A percentile compares a stretch with the other conserved stretches of the same genome.
phyloP scores from a whole-genome alignment of 1,140 invertebrate species.

The Diploscapter pachys region DNA sequence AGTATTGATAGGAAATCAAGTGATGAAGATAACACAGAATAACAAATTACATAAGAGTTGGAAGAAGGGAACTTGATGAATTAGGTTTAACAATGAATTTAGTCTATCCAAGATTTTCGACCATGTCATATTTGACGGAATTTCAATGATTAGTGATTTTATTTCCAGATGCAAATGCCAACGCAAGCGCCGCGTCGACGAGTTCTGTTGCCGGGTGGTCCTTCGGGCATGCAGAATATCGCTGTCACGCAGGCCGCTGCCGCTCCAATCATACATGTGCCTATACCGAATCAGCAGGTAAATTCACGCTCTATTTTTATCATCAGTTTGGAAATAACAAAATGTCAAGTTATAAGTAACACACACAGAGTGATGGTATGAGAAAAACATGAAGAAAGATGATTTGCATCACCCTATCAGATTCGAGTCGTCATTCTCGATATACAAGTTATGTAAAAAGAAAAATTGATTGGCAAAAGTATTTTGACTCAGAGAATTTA shows the following conservation, averaged over 20 bases:
- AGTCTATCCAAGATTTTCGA: too few relatives aligned
- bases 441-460: neutral
- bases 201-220: conserved; percentile 26
- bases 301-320: too few relatives aligned
- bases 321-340: too few relatives aligned
- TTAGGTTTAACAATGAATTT: too few relatives aligned
- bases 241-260: neutral
- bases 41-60: too few relatives aligned
- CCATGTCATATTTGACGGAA: neutral
- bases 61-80: too few relatives aligned
- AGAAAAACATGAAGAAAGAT: neutral
- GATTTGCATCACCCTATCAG: neutral
- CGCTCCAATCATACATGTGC: conserved; percentile 3
- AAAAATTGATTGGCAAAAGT: neutral
- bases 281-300: neutral
- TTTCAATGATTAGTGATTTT: too few relatives aligned
- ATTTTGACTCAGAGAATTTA: neutral
- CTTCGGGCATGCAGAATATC: neutral
- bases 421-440: neutral
- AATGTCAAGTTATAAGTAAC: too few relatives aligned
- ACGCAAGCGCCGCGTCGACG: conserved; percentile 10
- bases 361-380: too few relatives aligned
- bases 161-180: neutral
- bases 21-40: too few relatives aligned
- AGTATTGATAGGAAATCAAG: too few relatives aligned